Evolutionary conservation across 92 coral and sea anemone genomes (phyloP).

Genomic region (Hydrozoanthus gracilis): DNA sequence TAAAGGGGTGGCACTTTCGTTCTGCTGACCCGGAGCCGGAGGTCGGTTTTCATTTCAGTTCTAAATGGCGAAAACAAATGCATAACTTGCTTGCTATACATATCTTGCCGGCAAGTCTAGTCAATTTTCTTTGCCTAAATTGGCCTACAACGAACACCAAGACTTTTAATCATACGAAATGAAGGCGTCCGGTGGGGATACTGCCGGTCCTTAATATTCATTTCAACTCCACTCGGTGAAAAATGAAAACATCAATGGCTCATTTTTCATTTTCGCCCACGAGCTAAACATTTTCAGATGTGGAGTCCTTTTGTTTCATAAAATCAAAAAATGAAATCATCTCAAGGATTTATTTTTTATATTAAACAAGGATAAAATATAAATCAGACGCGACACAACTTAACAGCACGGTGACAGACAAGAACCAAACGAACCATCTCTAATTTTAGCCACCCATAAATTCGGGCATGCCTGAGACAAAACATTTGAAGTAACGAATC

Average conservation of each 20-base stretch:
- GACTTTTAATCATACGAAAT: too few relatives aligned
- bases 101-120: neutral
- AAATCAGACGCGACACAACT: slow-evolving; percentile 33
- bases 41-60: neutral
- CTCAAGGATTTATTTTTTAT: slow-evolving; percentile 22
- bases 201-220: neutral
- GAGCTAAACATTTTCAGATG: slow-evolving; percentile 27
- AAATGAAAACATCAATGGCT: slow-evolving; percentile 7
- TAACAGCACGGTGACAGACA: slow-evolving; percentile 30
- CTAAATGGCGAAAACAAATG: slow-evolving; percentile 3
- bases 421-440: slow-evolving; percentile 4
- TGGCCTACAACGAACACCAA: too few relatives aligned
- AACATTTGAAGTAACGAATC: neutral
- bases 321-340: slow-evolving; percentile 8
- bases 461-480: neutral
- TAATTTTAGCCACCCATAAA: slow-evolving; percentile 29
- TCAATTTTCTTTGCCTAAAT: neutral
- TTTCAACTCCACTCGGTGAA: slow-evolving; percentile 10
- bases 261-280: slow-evolving; percentile 26
- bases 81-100: slow-evolving; percentile 7
- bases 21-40: neutral
- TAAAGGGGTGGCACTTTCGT: neutral
- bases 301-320: neutral
- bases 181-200: too few relatives aligned
- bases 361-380: neutral